These are phyloP conservation scores for Zosterops lateralis DNA, from an alignment of 2,113 vertebrate genomes.

Conservation along the genomic window DNA sequence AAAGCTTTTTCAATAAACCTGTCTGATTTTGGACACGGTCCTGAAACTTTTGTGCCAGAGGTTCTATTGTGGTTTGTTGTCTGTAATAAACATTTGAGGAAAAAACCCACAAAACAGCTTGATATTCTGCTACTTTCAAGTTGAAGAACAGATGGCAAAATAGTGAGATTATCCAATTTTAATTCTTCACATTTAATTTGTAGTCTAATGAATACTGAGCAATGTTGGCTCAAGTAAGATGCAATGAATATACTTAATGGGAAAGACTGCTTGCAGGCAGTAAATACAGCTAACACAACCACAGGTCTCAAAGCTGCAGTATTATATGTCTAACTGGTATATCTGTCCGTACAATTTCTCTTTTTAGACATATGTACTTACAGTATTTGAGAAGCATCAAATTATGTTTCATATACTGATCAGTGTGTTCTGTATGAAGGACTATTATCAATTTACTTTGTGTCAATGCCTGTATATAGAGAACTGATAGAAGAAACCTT, in stretches of 20 bases:
- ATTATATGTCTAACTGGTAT: not conserved
- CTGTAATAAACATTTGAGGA: not conserved
- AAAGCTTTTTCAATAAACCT: not conserved
- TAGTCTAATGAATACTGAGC: constrained; percentile 8
- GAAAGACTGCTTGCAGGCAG: not conserved
- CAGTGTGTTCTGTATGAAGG: not conserved
- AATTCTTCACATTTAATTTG: constrained; percentile 43
- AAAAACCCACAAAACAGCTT: not conserved
- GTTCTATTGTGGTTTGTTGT: not conserved
- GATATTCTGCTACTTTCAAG: not conserved
- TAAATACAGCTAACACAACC: not conserved
- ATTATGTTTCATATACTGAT: not conserved
- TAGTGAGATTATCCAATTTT: constrained; percentile 12
- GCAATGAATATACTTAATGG: not conserved
- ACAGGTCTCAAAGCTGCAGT: not conserved
- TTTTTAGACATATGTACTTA: not conserved
- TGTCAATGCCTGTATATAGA: accelerated
- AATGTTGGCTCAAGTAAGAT: not conserved
- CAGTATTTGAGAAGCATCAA: not conserved
- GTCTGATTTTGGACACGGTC: not conserved
- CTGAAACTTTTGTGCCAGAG: not conserved
- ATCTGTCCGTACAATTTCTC: not conserved
- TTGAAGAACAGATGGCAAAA: constrained; percentile 18
- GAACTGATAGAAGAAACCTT: not conserved
- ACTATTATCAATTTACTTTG: not conserved